Conservation (phyloP, 2,113 vertebrate genomes). For the Micronisus gabar region DNA sequence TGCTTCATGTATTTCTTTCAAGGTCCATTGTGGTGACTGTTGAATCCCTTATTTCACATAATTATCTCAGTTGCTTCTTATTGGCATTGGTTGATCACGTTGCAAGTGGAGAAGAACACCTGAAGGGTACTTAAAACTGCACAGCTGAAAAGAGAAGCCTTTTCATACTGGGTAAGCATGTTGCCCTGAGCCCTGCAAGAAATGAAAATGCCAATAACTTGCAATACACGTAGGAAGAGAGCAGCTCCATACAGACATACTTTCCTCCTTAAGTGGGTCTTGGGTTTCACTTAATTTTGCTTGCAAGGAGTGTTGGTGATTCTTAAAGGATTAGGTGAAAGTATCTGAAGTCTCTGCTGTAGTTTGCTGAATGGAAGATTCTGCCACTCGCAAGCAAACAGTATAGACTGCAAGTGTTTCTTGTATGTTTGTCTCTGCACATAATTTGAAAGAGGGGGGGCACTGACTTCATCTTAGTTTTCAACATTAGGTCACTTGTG, state of each 20-base stretch:
- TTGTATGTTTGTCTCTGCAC: neutral
- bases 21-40: neutral
- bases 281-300: rapidly evolving
- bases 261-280: neutral
- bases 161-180: rapidly evolving
- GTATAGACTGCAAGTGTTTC: neutral
- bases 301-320: neutral
- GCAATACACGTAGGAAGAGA: neutral
- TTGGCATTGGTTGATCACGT: rapidly evolving
- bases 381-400: neutral
- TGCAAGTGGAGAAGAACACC: neutral
- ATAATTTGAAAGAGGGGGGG: neutral
- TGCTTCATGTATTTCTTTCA: neutral
- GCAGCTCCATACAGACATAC: neutral
- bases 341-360: neutral
- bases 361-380: neutral
- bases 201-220: neutral
- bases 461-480: neutral
- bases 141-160: neutral
- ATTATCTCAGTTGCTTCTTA: neutral
- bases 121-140: neutral
- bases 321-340: neutral
- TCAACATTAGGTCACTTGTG: neutral
- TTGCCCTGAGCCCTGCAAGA: neutral
- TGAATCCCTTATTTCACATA: neutral